These are phyloP conservation scores for Glyphotaelius pellucidus DNA, from an alignment of 2,888 invertebrate genomes.

Conservation along the genomic window DNA sequence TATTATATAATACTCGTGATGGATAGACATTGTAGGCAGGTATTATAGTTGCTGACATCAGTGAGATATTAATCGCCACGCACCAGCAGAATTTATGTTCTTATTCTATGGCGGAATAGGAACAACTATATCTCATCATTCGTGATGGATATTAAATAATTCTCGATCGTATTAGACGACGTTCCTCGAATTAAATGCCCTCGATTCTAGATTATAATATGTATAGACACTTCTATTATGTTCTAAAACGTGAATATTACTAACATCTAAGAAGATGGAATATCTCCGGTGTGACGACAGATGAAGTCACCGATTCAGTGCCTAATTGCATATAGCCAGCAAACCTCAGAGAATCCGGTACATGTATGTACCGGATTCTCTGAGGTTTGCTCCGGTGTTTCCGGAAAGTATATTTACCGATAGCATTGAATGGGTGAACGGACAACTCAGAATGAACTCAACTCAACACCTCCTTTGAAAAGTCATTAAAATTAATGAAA, in stretches of 20 bases:
- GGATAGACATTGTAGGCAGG: background rate
- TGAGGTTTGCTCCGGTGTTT: too few species aligned
- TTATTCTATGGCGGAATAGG: background rate
- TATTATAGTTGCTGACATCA: background rate
- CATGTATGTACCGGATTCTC: too few species aligned
- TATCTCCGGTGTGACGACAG: background rate
- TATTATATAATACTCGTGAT: background rate
- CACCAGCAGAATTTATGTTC: background rate
- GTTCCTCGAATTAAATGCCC: background rate
- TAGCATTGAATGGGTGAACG: too few species aligned
- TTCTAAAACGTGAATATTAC: background rate
- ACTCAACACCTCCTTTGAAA: too few species aligned
- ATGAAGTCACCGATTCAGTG: background rate
- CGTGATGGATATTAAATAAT: background rate
- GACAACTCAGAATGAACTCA: too few species aligned
- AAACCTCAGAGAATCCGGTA: too few species aligned
- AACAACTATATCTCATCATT: background rate
- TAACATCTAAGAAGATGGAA: background rate
- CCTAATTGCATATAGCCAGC: background rate
- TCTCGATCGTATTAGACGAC: too few species aligned
- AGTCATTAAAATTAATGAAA: too few species aligned
- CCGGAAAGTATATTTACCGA: too few species aligned
- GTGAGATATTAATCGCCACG: constrained; percentile 10
- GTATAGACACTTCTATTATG: background rate
- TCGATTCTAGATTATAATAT: background rate